These are phyloP conservation scores for Colostygia pectinataria DNA, from an alignment of 2,888 invertebrate species.

Conservation along the genomic window DNA sequence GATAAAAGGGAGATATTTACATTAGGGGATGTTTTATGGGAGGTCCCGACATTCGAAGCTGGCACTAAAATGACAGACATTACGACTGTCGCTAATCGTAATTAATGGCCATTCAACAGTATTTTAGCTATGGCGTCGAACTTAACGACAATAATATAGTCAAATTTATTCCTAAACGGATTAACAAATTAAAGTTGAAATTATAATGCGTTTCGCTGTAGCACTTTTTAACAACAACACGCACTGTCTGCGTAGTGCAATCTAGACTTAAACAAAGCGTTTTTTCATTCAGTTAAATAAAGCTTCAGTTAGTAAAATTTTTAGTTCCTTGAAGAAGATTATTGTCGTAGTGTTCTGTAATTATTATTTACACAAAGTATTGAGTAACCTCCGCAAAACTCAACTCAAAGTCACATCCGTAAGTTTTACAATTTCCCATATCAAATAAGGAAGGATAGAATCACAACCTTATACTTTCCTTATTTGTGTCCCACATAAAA, in stretches of 20 bases:
- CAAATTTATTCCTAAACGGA: too few species aligned
- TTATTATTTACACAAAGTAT: constrained; percentile 6
- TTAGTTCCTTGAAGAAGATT: constrained; percentile 7
- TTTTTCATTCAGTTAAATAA: too few species aligned
- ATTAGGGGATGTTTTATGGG: constrained; percentile 74
- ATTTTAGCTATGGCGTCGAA: constrained; percentile 36
- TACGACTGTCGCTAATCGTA: constrained; percentile 66
- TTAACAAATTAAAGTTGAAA: too few species aligned
- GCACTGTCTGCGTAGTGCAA: too few species aligned
- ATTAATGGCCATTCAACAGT: constrained; percentile 59
- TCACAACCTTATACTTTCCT: constrained; percentile 39
- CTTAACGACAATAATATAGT: constrained; percentile 24
- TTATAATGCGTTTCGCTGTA: too few species aligned
- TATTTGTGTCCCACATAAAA: constrained; percentile 54
- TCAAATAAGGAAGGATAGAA: constrained; percentile 26
- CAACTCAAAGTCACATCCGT: constrained; percentile 29
- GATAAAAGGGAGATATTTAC: constrained; percentile 80
- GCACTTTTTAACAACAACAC: too few species aligned
- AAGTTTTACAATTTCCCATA: constrained; percentile 19
- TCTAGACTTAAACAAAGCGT: too few species aligned
- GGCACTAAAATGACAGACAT: constrained; percentile 67
- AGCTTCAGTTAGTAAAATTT: too few species aligned
- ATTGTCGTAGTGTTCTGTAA: background rate
- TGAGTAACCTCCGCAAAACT: constrained; percentile 3
- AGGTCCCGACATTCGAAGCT: constrained; percentile 59